Evolutionary conservation across 2,797 vertebrate species (phyloP).

Genomic region (Anableps anableps): DNA sequence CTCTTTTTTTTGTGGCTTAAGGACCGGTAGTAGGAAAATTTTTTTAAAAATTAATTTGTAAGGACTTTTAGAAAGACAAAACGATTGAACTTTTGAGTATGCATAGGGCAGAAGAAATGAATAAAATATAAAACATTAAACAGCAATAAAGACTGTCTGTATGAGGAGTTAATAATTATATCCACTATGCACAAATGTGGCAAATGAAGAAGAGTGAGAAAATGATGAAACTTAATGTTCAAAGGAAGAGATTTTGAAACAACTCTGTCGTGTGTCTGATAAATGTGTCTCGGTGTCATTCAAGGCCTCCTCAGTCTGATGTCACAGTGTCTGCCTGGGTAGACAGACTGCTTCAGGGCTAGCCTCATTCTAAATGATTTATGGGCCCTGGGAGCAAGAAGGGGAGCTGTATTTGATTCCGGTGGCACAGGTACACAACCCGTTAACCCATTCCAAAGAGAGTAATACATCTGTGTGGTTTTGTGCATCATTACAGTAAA

Average conservation of each 20-base stretch:
- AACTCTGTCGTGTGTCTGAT: conserved; percentile 48
- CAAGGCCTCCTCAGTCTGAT: conserved; percentile 53
- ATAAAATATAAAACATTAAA: conserved; percentile 26
- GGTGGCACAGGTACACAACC: conserved; percentile 54
- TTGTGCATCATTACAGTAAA: conserved; percentile 17
- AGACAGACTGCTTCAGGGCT: conserved; percentile 61
- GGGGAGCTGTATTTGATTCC: conserved; percentile 54
- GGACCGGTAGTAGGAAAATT: background rate
- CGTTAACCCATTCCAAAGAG: conserved; percentile 25
- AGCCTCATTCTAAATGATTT: conserved; percentile 70
- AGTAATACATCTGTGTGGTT: background rate
- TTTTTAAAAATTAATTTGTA: background rate
- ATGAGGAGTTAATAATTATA: background rate
- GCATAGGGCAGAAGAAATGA: conserved; percentile 5
- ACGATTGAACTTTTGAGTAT: conserved; percentile 3
- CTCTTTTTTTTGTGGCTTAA: background rate
- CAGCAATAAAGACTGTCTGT: conserved; percentile 17
- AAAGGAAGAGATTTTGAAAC: conserved; percentile 30
- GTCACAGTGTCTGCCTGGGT: conserved; percentile 52
- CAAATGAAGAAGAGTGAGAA: conserved; percentile 12
- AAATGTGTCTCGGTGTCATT: conserved; percentile 52
- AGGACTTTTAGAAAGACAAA: background rate
- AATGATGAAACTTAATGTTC: conserved; percentile 25
- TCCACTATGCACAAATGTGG: conserved; percentile 13
- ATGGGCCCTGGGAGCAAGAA: conserved; percentile 55